Conservation (phyloP, 2,797 vertebrate genomes). For the Sebastiscus tertius region DNA sequence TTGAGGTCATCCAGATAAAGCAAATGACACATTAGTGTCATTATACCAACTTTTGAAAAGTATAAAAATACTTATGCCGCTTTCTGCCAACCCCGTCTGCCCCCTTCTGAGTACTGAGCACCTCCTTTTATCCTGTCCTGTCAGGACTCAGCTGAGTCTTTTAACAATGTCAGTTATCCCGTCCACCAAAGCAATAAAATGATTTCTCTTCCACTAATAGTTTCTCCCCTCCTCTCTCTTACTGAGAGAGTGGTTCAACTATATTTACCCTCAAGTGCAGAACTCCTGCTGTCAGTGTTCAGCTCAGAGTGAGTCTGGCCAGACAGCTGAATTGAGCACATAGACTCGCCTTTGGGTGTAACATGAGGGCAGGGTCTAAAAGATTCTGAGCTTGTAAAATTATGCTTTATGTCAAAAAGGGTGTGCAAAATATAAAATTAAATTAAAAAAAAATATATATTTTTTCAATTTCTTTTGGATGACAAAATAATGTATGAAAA, state of each 20-base stretch:
- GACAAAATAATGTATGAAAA: too few relatives aligned
- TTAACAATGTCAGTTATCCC: conserved; percentile 22
- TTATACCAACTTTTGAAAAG: neutral
- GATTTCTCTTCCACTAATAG: conserved; percentile 11
- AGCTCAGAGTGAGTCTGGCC: neutral
- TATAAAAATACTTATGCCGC: conserved; percentile 26
- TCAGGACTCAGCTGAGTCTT: conserved; percentile 24
- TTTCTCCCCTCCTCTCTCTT: conserved; percentile 2
- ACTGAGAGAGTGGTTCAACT: conserved; percentile 22
- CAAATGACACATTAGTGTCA: conserved; percentile 6
- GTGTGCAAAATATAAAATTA: neutral
- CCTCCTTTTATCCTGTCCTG: conserved; percentile 24
- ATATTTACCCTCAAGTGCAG: conserved; percentile 29
- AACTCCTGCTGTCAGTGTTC: conserved; percentile 28
- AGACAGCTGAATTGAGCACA: neutral
- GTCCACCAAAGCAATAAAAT: conserved; percentile 25
- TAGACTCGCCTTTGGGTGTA: neutral
- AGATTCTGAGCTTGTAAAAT: neutral
- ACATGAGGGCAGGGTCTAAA: neutral
- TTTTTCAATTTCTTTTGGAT: too few relatives aligned
- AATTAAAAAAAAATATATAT: too few relatives aligned
- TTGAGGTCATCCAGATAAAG: conserved; percentile 29
- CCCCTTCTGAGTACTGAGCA: conserved; percentile 3
- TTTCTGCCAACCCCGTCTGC: conserved; percentile 17
- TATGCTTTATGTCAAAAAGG: neutral